A percentile compares a stretch with the other conserved stretches of the same genome.
Conservation (phyloP, 2,888 invertebrate species). For the Encarsia formosa region DNA sequence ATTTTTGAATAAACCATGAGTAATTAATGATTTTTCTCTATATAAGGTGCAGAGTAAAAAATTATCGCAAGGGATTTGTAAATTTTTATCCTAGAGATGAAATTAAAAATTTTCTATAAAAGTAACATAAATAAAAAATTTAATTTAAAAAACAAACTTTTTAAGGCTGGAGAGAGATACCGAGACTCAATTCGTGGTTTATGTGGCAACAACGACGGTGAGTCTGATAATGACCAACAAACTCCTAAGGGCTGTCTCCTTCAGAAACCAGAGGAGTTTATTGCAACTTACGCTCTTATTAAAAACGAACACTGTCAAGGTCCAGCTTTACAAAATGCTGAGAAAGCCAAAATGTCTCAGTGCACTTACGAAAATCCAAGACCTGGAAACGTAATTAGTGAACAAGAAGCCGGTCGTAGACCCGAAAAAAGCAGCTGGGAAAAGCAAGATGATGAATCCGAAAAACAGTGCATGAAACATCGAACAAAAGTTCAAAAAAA, state of each 20-base stretch:
- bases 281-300: constrained; percentile 57
- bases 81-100: too few species aligned
- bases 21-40: too few species aligned
- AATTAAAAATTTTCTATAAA: too few species aligned
- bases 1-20: too few species aligned
- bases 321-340: constrained; percentile 50
- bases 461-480: constrained; percentile 25
- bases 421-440: background rate
- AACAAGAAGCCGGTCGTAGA: constrained; percentile 43
- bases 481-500: constrained; percentile 48
- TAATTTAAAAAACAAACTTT: too few species aligned
- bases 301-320: constrained; percentile 49
- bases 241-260: constrained; percentile 58
- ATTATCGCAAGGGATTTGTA: too few species aligned
- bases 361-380: constrained; percentile 44
- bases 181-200: constrained; percentile 61
- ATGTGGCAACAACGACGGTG: constrained; percentile 63
- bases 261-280: constrained; percentile 55
- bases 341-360: constrained; percentile 48
- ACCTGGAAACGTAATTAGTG: constrained; percentile 51
- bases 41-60: too few species aligned
- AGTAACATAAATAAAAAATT: too few species aligned
- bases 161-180: constrained; percentile 48
- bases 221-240: constrained; percentile 58
- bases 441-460: background rate